Conservation (phyloP, 1,140 invertebrate species). For the Galleria mellonella region DNA sequence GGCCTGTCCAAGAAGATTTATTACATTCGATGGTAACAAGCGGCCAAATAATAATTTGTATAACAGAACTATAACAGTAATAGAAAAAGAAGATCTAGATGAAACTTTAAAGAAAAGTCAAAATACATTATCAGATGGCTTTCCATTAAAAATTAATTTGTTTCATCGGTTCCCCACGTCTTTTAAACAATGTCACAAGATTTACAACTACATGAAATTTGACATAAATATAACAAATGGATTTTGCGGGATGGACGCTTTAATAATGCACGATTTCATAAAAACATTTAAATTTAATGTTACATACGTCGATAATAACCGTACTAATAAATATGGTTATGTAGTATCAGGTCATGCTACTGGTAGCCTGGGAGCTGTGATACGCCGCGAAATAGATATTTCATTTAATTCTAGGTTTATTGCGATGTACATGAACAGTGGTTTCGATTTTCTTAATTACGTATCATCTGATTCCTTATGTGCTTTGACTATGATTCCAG, state of each 20-base stretch:
- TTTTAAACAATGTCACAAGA: background rate
- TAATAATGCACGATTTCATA: constrained; percentile 3
- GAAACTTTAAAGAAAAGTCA: background rate
- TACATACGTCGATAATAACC: background rate
- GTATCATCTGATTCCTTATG: constrained; percentile 4
- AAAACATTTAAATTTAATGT: constrained; percentile 1
- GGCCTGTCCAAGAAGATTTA: constrained; percentile 11
- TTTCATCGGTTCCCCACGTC: constrained; percentile 24
- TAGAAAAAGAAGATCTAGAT: constrained; percentile 7
- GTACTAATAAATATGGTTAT: background rate
- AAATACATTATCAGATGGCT: constrained; percentile 7
- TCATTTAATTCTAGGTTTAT: constrained; percentile 14
- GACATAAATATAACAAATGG: background rate
- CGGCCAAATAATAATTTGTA: constrained; percentile 7
- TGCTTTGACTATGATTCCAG: constrained; percentile 2
- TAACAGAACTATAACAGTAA: constrained; percentile 20
- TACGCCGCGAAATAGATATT: constrained; percentile 4
- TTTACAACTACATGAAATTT: background rate
- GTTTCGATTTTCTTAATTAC: background rate
- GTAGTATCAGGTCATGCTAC: background rate
- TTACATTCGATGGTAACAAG: constrained; percentile 12
- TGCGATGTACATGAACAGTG: background rate
- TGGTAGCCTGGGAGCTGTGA: constrained; percentile 8
- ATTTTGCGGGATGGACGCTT: constrained; percentile 3
- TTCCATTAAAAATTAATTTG: constrained; percentile 20